Percentiles rank a stretch among this genome's conserved stretches.
Evolutionary conservation across 2,888 invertebrate genomes (phyloP).

Genomic region (Archips xylosteana): DNA sequence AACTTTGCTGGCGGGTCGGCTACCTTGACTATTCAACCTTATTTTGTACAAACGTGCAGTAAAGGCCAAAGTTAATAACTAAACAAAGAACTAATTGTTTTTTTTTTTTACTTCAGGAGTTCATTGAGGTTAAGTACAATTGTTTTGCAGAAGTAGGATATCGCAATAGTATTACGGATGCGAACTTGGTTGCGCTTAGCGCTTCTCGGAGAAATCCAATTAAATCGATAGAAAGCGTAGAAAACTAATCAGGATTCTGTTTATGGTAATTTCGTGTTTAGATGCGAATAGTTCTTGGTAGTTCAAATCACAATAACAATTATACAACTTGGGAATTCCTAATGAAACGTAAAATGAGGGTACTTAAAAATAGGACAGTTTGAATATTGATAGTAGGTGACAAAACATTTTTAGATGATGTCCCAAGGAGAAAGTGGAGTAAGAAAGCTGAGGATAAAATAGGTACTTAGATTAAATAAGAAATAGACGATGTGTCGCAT

Average conservation of each 20-base stretch:
- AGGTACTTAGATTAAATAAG: no score
- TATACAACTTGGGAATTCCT: neutral
- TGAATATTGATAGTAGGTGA: no score
- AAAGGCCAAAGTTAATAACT: constrained; percentile 38
- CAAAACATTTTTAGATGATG: no score
- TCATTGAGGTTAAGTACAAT: neutral
- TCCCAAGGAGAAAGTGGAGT: no score
- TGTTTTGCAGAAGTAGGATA: neutral
- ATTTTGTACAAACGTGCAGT: constrained; percentile 23
- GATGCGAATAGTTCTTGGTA: constrained; percentile 7
- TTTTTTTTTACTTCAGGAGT: neutral
- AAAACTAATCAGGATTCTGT: constrained; percentile 35
- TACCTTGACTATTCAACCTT: constrained; percentile 37
- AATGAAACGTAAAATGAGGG: neutral
- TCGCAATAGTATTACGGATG: neutral
- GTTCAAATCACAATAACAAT: neutral
- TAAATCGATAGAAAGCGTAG: constrained; percentile 37
- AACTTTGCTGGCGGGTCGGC: constrained; percentile 18
- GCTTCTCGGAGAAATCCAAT: constrained; percentile 36
- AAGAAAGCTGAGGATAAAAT: no score
- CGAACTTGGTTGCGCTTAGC: neutral
- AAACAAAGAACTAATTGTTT: neutral
- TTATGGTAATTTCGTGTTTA: constrained; percentile 31
- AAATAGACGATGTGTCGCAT: no score
- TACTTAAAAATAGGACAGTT: no score